Evolutionary conservation across 2,113 vertebrate genomes (phyloP).

Genomic region (Pseudorectes ferrugineus): DNA sequence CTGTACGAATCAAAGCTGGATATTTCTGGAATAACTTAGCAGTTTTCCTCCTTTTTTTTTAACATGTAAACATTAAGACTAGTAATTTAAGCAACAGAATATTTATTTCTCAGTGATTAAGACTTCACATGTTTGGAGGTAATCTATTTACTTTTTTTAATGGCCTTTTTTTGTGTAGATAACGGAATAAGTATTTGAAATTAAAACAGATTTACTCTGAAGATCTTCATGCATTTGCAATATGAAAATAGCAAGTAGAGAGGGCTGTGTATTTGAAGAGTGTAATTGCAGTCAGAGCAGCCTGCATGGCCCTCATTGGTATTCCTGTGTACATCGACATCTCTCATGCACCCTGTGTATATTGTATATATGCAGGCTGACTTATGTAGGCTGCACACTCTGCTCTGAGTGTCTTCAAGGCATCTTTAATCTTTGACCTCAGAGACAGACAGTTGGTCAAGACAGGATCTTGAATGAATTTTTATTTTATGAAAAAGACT

Average conservation of each 20-base stretch:
- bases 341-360: not conserved
- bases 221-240: not conserved
- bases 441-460: not conserved
- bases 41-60: not conserved
- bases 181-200: not conserved
- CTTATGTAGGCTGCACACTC: not conserved
- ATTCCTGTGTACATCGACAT: not conserved
- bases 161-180: not conserved
- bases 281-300: not conserved
- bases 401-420: not conserved
- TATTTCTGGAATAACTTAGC: not conserved
- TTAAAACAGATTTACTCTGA: not conserved
- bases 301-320: not conserved
- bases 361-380: not conserved
- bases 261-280: not conserved
- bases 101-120: not conserved
- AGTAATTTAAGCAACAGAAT: not conserved
- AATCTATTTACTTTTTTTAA: not conserved
- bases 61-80: not conserved
- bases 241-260: not conserved
- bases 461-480: not conserved
- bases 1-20: not conserved
- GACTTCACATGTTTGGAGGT: not conserved
- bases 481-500: not conserved
- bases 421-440: constrained; percentile 34